Conservation (phyloP, 2,888 invertebrate species). For the Cynaeus angustus region DNA sequence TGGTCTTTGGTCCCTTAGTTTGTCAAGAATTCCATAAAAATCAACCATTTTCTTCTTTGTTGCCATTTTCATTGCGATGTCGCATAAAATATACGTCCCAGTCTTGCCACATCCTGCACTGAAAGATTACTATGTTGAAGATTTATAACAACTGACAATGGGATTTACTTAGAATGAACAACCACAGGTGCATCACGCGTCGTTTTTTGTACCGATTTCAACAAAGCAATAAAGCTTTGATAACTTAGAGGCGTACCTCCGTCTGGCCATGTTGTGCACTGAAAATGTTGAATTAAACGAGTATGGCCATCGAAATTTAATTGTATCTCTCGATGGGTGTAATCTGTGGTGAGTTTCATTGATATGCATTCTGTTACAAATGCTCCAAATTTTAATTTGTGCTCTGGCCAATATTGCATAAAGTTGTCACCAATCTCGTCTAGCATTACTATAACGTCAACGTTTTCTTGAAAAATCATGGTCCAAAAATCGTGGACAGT, state of each 20-base stretch:
- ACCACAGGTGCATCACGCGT: neutral
- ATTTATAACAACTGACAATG: too few relatives aligned
- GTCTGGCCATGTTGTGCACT: slow-evolving; percentile 11
- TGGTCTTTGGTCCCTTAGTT: slow-evolving; percentile 66
- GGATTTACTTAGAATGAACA: neutral
- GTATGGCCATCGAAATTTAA: neutral
- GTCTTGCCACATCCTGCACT: slow-evolving; percentile 78
- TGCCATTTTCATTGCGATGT: slow-evolving; percentile 73
- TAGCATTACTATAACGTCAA: slow-evolving; percentile 7
- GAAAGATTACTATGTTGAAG: neutral
- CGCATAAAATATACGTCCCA: slow-evolving; percentile 76
- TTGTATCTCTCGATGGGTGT: neutral
- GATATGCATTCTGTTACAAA: neutral
- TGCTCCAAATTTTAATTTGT: neutral
- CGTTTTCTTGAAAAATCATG: slow-evolving; percentile 19
- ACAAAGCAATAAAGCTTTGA: slow-evolving; percentile 7
- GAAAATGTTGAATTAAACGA: slow-evolving; percentile 13
- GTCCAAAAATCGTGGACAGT: slow-evolving; percentile 19
- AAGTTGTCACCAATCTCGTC: neutral
- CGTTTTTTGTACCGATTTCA: neutral
- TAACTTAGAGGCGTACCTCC: slow-evolving; percentile 2
- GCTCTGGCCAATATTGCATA: slow-evolving; percentile 12
- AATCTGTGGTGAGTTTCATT: neutral
- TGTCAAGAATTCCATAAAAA: slow-evolving; percentile 61
- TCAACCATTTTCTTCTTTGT: slow-evolving; percentile 68